A percentile compares a stretch with the other conserved stretches of the same genome.
These are phyloP conservation scores for Apaloderma vittatum DNA, from an alignment of 2,113 vertebrate genomes.

Conservation along the genomic window DNA sequence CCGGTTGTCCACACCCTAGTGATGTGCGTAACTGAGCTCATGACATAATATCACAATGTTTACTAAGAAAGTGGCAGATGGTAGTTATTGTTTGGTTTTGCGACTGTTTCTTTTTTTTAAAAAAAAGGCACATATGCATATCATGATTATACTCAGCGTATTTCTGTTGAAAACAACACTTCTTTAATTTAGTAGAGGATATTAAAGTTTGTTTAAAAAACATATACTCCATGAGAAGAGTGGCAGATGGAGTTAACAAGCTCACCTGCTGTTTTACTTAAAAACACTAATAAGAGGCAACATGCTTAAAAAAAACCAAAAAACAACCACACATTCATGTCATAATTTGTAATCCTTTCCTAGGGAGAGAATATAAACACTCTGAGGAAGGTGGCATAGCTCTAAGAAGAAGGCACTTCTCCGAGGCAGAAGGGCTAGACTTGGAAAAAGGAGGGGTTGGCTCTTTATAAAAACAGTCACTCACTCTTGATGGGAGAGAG, in stretches of 20 bases:
- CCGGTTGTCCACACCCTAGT: background rate
- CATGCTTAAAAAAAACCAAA: background rate
- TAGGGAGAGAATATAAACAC: background rate
- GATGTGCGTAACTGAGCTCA: constrained; percentile 20
- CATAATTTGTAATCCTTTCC: background rate
- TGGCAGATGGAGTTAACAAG: background rate
- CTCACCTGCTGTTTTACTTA: background rate
- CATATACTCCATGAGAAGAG: background rate
- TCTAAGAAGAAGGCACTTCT: background rate
- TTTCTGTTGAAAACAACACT: background rate
- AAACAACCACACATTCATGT: fast-evolving
- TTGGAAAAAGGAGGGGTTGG: background rate
- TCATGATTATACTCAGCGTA: background rate
- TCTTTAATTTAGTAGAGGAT: background rate
- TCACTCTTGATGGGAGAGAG: background rate
- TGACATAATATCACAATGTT: background rate
- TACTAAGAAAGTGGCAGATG: constrained; percentile 48
- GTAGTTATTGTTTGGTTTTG: background rate
- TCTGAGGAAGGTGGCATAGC: background rate
- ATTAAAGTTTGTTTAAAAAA: constrained; percentile 31
- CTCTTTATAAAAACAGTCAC: background rate
- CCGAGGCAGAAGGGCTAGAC: background rate
- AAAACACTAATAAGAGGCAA: background rate
- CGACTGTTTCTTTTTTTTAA: background rate
- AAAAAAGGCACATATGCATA: background rate